Conservation (phyloP, 2,113 vertebrate genomes). For the Rallus limicola region DNA sequence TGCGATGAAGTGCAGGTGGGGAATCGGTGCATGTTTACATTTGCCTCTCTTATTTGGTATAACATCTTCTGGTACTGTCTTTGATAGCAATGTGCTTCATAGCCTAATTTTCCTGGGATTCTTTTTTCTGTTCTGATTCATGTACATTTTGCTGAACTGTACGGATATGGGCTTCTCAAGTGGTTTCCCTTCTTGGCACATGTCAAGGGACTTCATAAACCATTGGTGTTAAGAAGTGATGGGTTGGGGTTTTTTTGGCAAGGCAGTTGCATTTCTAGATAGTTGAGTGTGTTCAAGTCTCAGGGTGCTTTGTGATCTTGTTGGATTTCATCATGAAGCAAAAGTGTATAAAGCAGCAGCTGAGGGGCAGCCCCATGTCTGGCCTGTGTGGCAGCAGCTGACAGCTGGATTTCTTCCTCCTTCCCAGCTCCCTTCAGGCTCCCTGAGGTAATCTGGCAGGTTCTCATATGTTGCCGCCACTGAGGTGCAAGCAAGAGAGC, state of each 20-base stretch:
- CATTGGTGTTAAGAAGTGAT: background rate
- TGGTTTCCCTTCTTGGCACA: background rate
- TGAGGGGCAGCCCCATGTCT: background rate
- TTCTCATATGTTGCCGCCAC: background rate
- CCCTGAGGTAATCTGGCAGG: background rate
- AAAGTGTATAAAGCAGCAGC: background rate
- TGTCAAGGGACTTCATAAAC: background rate
- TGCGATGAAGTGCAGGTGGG: rapidly evolving
- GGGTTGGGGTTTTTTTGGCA: background rate
- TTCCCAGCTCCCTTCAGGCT: background rate
- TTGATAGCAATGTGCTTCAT: background rate
- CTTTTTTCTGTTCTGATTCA: background rate
- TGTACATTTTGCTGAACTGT: background rate
- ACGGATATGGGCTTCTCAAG: rapidly evolving
- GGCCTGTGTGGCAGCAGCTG: rapidly evolving
- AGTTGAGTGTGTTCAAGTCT: background rate
- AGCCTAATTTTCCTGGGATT: background rate
- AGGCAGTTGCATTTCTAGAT: background rate
- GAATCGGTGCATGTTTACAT: background rate
- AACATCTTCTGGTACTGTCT: background rate
- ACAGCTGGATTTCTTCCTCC: background rate
- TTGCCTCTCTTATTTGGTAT: background rate
- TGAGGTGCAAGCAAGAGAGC: background rate
- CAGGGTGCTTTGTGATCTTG: background rate
- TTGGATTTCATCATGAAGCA: background rate